Percentiles rank a stretch among this genome's conserved stretches.
Evolutionary conservation across 1,140 invertebrate genomes (phyloP).

Genomic region (Drosophila melanogaster): DNA sequence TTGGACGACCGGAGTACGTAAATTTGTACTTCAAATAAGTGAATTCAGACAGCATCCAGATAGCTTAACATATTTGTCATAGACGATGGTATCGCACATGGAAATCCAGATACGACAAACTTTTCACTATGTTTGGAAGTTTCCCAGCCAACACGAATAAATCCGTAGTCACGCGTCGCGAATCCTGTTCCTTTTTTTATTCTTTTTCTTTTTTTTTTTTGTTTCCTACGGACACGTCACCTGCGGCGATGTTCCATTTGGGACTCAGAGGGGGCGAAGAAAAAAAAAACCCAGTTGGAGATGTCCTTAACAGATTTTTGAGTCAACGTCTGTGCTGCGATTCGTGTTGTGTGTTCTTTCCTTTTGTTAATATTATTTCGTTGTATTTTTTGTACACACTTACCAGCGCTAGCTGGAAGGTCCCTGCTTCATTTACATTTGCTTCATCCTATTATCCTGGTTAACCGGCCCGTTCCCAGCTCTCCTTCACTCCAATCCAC

Average conservation of each 20-base stretch:
- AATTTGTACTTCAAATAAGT: conserved; percentile 43
- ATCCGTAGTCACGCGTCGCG: conserved; percentile 19
- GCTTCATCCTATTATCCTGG: conserved; percentile 75
- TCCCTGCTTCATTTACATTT: conserved; percentile 63
- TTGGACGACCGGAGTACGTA: conserved; percentile 10
- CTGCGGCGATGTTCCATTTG: conserved; percentile 61
- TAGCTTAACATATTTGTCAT: conserved; percentile 50
- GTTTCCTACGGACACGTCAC: conserved; percentile 17
- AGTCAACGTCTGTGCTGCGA: conserved; percentile 35
- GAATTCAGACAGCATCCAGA: conserved; percentile 43
- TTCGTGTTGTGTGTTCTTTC: conserved; percentile 35
- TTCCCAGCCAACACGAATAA: not conserved
- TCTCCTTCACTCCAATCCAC: not conserved
- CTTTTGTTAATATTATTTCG: conserved; percentile 6
- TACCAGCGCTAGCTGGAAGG: conserved; percentile 13
- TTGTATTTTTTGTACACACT: conserved; percentile 44
- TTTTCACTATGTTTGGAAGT: conserved; percentile 26
- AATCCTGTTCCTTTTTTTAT: not conserved
- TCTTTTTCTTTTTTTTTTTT: not conserved
- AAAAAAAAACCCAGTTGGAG: conserved; percentile 50
- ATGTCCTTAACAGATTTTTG: conserved; percentile 70
- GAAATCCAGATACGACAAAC: conserved; percentile 23
- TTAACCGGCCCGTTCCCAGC: conserved; percentile 59
- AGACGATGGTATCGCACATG: conserved; percentile 23
- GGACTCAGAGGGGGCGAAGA: conserved; percentile 21